Percentiles rank a stretch among this genome's conserved stretches.
Evolutionary conservation across 2,797 vertebrate species (phyloP).

Genomic region (Tenualosa thibaudeaui): DNA sequence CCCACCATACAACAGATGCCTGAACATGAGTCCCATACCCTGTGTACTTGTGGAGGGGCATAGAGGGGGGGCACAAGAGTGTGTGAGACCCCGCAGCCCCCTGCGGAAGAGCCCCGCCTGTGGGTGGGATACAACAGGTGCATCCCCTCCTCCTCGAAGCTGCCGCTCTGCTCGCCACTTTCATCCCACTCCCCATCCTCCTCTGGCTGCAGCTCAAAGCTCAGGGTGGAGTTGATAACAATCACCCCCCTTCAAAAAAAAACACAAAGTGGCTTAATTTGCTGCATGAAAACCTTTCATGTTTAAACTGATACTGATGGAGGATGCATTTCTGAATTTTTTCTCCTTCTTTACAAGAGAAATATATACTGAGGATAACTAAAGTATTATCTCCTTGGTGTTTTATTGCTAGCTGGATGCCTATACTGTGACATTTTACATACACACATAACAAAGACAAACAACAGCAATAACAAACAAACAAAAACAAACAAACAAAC

Average conservation of each 20-base stretch:
- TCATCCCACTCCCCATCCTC: slow-evolving; percentile 28
- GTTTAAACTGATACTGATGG: neutral
- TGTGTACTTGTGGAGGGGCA: slow-evolving; percentile 45
- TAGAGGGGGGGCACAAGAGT: slow-evolving; percentile 34
- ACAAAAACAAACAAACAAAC: neutral
- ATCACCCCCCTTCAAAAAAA: slow-evolving; percentile 74
- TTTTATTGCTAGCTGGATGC: neutral
- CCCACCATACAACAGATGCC: neutral
- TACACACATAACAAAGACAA: neutral
- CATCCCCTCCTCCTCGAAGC: slow-evolving; percentile 37
- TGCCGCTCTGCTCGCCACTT: slow-evolving; percentile 9
- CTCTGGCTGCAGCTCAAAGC: slow-evolving; percentile 76
- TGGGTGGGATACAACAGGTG: slow-evolving; percentile 62
- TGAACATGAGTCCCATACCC: slow-evolving; percentile 68
- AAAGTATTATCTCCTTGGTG: neutral
- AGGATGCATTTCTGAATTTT: neutral
- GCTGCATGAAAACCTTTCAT: neutral
- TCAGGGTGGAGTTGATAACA: slow-evolving; percentile 75
- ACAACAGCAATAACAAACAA: neutral
- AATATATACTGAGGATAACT: neutral
- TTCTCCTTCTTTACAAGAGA: neutral
- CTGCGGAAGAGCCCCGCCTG: slow-evolving; percentile 32
- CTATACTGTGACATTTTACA: neutral
- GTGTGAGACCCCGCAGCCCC: slow-evolving; percentile 66
- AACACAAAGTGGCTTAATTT: neutral